Evolutionary conservation across 2,888 invertebrate species (phyloP).

Genomic region (Meteorus cinctellus): DNA sequence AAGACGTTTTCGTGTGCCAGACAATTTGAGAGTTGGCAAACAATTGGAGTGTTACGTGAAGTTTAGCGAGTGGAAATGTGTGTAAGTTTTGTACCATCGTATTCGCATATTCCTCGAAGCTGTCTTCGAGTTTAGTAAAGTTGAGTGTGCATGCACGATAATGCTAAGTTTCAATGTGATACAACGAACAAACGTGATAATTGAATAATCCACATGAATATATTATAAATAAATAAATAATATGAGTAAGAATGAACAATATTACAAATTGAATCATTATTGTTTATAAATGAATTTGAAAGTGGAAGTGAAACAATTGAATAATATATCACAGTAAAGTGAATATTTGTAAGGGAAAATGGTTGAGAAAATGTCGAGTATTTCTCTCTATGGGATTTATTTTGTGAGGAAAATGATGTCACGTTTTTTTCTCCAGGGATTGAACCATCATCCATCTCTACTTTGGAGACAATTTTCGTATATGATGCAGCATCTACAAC

Average conservation of each 20-base stretch:
- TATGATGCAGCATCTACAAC: background rate
- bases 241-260: background rate
- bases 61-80: slow-evolving; percentile 23
- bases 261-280: background rate
- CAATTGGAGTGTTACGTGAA: slow-evolving; percentile 30
- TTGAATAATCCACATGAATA: slow-evolving; percentile 35
- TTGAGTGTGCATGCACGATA: slow-evolving; percentile 35
- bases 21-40: slow-evolving; percentile 37
- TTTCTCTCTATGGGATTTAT: background rate
- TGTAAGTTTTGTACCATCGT: slow-evolving; percentile 12
- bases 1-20: slow-evolving; percentile 9
- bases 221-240: background rate
- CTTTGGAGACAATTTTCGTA: slow-evolving; percentile 3
- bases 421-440: background rate
- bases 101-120: slow-evolving; percentile 13
- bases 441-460: background rate
- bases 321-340: background rate
- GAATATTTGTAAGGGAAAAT: background rate
- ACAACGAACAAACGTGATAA: slow-evolving; percentile 34
- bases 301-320: background rate
- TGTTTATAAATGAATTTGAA: background rate
- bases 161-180: slow-evolving; percentile 28
- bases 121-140: slow-evolving; percentile 31
- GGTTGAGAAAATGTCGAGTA: background rate
- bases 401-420: background rate